These are phyloP conservation scores for Xylota sylvarum DNA, from an alignment of 2,888 invertebrate species.

Conservation along the genomic window DNA sequence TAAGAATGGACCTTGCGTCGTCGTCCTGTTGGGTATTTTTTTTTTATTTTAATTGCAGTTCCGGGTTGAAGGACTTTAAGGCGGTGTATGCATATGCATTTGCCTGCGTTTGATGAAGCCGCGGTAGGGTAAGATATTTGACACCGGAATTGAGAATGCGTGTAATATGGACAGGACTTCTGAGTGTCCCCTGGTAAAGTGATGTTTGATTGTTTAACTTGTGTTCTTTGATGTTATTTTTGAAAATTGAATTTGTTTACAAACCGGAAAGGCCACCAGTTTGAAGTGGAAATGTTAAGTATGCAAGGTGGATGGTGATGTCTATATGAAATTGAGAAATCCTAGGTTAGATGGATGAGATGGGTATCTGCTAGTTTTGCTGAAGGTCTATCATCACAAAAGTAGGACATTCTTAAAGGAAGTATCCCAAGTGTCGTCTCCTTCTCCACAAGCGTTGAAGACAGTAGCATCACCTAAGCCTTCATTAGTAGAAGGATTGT, in stretches of 20 bases:
- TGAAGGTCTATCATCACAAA: too few relatives aligned
- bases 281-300: constrained; percentile 20
- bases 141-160: constrained; percentile 70
- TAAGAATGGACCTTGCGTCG: constrained; percentile 19
- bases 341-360: neutral
- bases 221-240: constrained; percentile 36
- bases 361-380: too few relatives aligned
- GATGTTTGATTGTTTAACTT: constrained; percentile 64
- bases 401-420: too few relatives aligned
- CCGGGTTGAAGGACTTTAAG: constrained; percentile 63
- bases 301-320: constrained; percentile 52
- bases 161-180: constrained; percentile 59
- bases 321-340: neutral
- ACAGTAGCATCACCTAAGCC: too few relatives aligned
- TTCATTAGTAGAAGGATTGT: too few relatives aligned
- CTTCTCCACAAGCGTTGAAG: too few relatives aligned
- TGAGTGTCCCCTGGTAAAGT: constrained; percentile 18
- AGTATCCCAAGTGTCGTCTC: too few relatives aligned
- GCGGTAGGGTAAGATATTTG: constrained; percentile 47
- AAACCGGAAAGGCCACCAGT: constrained; percentile 53
- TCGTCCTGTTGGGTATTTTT: neutral
- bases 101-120: constrained; percentile 55
- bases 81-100: constrained; percentile 10
- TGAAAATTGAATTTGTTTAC: constrained; percentile 32
- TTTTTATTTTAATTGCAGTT: constrained; percentile 61